Evolutionary conservation across 2,797 vertebrate genomes (phyloP).

Genomic region (Periophthalmus magnuspinnatus): DNA sequence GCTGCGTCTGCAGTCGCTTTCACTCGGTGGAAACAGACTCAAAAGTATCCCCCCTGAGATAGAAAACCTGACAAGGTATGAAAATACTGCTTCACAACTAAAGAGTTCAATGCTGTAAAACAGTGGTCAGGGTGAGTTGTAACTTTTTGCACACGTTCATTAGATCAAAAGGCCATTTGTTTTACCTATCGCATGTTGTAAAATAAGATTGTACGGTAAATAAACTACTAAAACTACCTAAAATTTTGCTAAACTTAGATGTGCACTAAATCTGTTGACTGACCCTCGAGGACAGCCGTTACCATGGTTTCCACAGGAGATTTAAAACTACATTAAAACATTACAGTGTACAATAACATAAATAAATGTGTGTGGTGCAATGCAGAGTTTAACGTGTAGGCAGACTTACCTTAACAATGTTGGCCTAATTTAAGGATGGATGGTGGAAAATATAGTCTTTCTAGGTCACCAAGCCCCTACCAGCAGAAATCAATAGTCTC

Average conservation of each 20-base stretch:
- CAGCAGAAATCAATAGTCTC: background rate
- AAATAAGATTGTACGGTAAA: background rate
- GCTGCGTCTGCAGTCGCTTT: slow-evolving; percentile 87
- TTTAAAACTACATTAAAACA: background rate
- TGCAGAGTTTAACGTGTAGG: background rate
- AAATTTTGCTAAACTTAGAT: background rate
- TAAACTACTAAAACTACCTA: background rate
- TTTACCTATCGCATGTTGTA: background rate
- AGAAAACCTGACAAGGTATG: slow-evolving; percentile 87
- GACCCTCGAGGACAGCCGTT: background rate
- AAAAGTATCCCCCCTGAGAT: slow-evolving; percentile 90
- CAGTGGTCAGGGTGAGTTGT: background rate
- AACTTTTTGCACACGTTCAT: background rate
- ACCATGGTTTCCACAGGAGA: background rate
- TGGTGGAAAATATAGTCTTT: background rate
- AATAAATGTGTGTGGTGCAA: too few relatives aligned
- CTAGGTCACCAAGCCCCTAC: background rate
- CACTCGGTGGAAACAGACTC: slow-evolving; percentile 92
- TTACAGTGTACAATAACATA: too few relatives aligned
- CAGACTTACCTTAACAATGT: background rate
- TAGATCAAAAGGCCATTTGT: background rate
- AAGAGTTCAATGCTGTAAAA: background rate
- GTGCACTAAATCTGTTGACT: background rate
- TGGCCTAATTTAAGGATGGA: background rate
- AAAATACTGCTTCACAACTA: background rate